These are phyloP conservation scores for Mormyrus proboscirostris DNA, from an alignment of 2,797 vertebrate species.

Conservation along the genomic window DNA sequence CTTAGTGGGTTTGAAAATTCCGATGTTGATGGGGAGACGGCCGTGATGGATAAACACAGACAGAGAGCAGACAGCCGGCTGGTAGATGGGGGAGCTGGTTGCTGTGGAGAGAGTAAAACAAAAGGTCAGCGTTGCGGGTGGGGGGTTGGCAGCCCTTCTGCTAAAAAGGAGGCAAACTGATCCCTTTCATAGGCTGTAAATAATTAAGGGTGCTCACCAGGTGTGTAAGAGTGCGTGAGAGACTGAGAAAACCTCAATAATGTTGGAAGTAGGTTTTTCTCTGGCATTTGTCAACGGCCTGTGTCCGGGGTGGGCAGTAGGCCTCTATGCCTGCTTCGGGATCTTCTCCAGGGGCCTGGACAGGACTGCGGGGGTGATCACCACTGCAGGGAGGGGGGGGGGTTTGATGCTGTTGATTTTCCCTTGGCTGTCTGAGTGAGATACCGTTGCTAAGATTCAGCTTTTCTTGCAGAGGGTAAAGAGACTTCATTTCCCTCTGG, in stretches of 20 bases:
- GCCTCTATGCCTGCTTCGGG: not conserved
- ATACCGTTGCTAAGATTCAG: conserved; percentile 7
- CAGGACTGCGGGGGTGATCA: not conserved
- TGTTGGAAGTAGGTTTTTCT: not conserved
- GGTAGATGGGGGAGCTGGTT: not conserved
- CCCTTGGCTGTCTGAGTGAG: not conserved
- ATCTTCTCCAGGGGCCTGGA: not conserved
- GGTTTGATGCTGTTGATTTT: not conserved
- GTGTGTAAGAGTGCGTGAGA: not conserved
- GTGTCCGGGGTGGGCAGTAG: not conserved
- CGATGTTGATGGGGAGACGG: not conserved
- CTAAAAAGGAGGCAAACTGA: conserved; percentile 15
- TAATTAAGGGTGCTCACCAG: conserved; percentile 15
- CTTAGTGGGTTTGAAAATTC: not conserved
- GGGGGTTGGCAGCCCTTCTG: not conserved
- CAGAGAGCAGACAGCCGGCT: not conserved
- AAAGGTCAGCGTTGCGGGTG: not conserved
- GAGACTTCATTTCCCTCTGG: not conserved
- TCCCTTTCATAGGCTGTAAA: conserved; percentile 6
- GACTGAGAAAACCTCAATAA: not conserved
- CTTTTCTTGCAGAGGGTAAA: not conserved
- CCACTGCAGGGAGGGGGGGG: not conserved
- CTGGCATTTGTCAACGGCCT: not conserved
- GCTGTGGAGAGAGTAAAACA: not conserved
- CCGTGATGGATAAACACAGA: not conserved